phyloP scores from a whole-genome alignment of 2,888 invertebrate species.

The Epistrophe eligans region DNA sequence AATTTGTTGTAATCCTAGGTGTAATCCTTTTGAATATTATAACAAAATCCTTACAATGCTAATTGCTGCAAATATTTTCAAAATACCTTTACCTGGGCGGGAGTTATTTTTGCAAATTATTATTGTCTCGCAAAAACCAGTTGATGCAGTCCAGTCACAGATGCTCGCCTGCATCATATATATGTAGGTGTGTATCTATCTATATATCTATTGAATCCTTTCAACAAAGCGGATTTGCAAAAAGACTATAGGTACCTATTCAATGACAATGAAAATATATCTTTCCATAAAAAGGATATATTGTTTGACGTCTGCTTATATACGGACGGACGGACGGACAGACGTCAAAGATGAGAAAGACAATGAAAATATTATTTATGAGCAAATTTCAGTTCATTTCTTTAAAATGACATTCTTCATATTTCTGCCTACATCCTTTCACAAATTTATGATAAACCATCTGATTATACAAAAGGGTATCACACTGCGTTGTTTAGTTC shows the following conservation, averaged over 20 bases:
- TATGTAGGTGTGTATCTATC: no score
- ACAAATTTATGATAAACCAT: slow-evolving; percentile 67
- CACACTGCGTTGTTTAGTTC: slow-evolving; percentile 34
- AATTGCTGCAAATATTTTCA: slow-evolving; percentile 69
- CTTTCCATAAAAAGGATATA: slow-evolving; percentile 3
- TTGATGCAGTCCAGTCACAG: slow-evolving; percentile 32
- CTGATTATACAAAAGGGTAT: slow-evolving; percentile 70
- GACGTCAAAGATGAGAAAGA: slow-evolving; percentile 15
- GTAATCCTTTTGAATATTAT: slow-evolving; percentile 65
- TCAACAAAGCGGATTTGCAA: slow-evolving; percentile 64
- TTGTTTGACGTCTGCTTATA: slow-evolving; percentile 29
- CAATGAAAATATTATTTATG: slow-evolving; percentile 69
- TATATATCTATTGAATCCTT: slow-evolving; percentile 53
- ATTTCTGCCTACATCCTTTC: slow-evolving; percentile 36
- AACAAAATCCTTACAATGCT: slow-evolving; percentile 59
- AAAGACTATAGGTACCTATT: not conserved
- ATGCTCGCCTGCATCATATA: slow-evolving; percentile 18
- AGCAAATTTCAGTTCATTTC: slow-evolving; percentile 17
- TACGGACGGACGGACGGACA: not conserved
- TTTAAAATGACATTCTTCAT: slow-evolving; percentile 6
- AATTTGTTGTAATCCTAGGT: slow-evolving; percentile 53
- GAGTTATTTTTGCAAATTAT: slow-evolving; percentile 53
- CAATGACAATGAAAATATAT: slow-evolving; percentile 15
- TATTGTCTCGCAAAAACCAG: slow-evolving; percentile 37
- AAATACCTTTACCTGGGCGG: slow-evolving; percentile 41